These are phyloP conservation scores for Malaclemys terrapin DNA, from an alignment of 2,113 vertebrate species.

Conservation along the genomic window DNA sequence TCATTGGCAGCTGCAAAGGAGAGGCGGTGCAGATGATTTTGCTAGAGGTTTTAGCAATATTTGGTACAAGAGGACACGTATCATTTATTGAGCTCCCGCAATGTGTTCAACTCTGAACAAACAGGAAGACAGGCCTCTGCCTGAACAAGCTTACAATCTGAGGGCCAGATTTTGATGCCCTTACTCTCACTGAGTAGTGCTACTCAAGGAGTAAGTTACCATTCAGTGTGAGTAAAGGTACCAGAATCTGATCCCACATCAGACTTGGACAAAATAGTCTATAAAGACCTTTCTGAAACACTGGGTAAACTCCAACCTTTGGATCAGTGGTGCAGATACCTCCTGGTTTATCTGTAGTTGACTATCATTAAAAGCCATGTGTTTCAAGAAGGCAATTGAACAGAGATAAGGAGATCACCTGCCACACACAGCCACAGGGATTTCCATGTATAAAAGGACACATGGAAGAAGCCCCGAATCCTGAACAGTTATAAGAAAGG, in stretches of 20 bases:
- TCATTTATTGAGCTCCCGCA: not conserved
- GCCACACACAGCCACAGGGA: not conserved
- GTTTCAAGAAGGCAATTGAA: not conserved
- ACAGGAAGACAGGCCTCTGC: slow-evolving; percentile 24
- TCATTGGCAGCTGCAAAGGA: not conserved
- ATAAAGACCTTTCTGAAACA: not conserved
- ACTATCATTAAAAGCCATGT: not conserved
- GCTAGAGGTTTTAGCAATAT: not conserved
- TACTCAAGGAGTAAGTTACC: slow-evolving; percentile 54
- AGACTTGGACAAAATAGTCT: not conserved
- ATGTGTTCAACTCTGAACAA: slow-evolving; percentile 34
- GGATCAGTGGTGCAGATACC: not conserved
- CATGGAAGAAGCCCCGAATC: not conserved
- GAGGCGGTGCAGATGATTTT: not conserved
- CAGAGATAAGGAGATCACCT: not conserved
- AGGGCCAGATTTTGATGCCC: slow-evolving; percentile 47
- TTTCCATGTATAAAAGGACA: not conserved
- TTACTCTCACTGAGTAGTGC: slow-evolving; percentile 44
- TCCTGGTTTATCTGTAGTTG: not conserved
- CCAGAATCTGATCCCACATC: slow-evolving; percentile 17
- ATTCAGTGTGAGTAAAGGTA: slow-evolving; percentile 54
- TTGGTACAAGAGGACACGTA: not conserved
- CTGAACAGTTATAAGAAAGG: not conserved
- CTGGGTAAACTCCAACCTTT: not conserved
- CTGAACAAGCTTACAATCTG: not conserved